Evolutionary conservation across 1,140 invertebrate genomes (phyloP).

Genomic region (Trichonephila clavipes): DNA sequence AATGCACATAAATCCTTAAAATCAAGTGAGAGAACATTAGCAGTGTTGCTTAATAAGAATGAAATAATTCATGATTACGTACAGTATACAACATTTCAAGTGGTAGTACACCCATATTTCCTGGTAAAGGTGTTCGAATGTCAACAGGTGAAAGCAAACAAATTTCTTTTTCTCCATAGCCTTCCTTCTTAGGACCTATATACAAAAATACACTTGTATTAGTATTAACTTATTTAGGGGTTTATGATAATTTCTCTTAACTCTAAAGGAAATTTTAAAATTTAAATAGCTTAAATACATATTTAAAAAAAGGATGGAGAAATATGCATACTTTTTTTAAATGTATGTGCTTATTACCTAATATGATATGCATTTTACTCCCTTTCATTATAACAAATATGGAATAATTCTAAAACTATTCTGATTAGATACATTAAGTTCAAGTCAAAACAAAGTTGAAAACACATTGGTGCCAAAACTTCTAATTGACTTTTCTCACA

Average conservation of each 20-base stretch:
- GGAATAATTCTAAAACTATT: too few relatives aligned
- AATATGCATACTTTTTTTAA: background rate
- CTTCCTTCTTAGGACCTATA: constrained; percentile 29
- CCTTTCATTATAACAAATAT: too few relatives aligned
- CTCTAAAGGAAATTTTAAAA: background rate
- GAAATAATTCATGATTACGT: background rate
- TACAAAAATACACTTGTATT: background rate
- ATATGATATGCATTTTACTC: too few relatives aligned
- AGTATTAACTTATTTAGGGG: too few relatives aligned
- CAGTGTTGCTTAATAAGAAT: too few relatives aligned
- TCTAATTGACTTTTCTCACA: too few relatives aligned
- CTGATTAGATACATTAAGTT: too few relatives aligned
- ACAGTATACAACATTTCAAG: constrained; percentile 71
- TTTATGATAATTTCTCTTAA: background rate
- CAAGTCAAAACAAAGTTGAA: too few relatives aligned
- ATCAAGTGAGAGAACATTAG: too few relatives aligned
- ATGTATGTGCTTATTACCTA: too few relatives aligned
- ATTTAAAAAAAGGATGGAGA: background rate
- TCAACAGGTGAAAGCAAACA: constrained; percentile 83
- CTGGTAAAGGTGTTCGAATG: constrained; percentile 87
- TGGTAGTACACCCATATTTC: constrained; percentile 85
- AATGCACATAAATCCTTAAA: background rate
- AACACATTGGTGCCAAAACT: too few relatives aligned
- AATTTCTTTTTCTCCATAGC: constrained; percentile 76
- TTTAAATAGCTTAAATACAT: background rate